Evolutionary conservation across 2,888 invertebrate species (phyloP), one percentile per base, ranked within the genome.

Genomic region (Odontocolon sp.): DNA sequence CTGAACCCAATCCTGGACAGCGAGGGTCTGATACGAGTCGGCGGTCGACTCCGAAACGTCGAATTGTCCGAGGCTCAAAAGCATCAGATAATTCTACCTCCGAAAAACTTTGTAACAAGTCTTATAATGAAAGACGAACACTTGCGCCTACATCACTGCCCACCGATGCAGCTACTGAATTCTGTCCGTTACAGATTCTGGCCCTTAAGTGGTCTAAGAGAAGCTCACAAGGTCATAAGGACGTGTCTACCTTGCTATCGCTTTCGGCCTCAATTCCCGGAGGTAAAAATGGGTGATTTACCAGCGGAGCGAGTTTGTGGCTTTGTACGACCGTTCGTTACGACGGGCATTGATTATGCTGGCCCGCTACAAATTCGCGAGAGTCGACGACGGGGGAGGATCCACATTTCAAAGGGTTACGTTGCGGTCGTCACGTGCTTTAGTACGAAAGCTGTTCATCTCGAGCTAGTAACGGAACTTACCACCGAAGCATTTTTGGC

Each of bases 191-290:
- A 57, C 14, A 59, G 81, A 4, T 88, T 76, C 57, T 88, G 87
- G 87, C 84, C 87, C 5, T 66, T 86, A 0, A 75, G 80, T 8
- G 83, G 80, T 3, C 76, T 83, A 59, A 16, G 81, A 31, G 71
- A 64, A 45, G 67, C 59, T 0, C 50, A 42, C 9, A 77, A 70
- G 6, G 21, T 76, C 1, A 40, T 66, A 1, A 40, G 38, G 1
- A 18, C 16, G 0, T 79, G 81, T 33, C n/a, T 76, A 4, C n/a
- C 16, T 1, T 81, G 77, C 36, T 78, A 63, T 28, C 54, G 69
- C 9, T 45, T 52, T 2, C 68, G 67, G 14, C 80, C 79, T 2
- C 28, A 16, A 4, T n/a, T 31, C 2, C 36, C 56, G 3, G 66
- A 79, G 11, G 18, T 47, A 1, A 52, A 50, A 14, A 80, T 79